Evolutionary conservation across 2,113 vertebrate genomes (phyloP), one percentile per base, ranked within the genome.

Genomic region (Tylochromis polylepis): DNA sequence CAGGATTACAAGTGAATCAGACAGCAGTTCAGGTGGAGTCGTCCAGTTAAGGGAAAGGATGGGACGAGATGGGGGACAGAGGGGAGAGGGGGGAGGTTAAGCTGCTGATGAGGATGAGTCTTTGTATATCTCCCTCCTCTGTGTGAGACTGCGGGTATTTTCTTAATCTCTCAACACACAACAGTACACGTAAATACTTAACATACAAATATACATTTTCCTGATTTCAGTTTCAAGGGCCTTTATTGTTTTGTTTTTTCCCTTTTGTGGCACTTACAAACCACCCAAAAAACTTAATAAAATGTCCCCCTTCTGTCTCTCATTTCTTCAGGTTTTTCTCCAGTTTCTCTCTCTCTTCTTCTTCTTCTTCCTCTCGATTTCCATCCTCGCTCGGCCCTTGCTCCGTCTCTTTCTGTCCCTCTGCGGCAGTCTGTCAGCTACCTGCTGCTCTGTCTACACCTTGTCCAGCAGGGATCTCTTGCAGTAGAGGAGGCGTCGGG

Each of bases 401-500:
- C n/a, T 77, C 81, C 49, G 56, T 79, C 60, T 87, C 91, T 85
- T 56, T 91, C 89, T 86, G 78, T 93, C 86, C 88, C 67, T 93
- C 90, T 89, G 81, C 22, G 79, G 59, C 87, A 85, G 92, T 93
- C 90, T 87, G 82, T 95, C 89, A 36, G 24, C 90, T 83, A 14
- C 84, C 59, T 60, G 41, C 38, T 18, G 62, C 59, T 85, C 78
- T 15, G 81, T 80, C 94, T 98, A 98, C 93, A 98, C 97, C 94
- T 98, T 98, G 95, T 98, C 97, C 95, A 98, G 96, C 91, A 98
- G 96, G 27, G 98, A 98, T 75, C 98, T 97, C 95, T 98, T 96
- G 95, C 97, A 98, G 91, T 98, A 97, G 49, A 98, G 96, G 91
- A 98, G 96, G 89, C 97, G 97, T 46, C 97, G 97, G 27, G 98